These are phyloP conservation scores for Lagodon rhomboides DNA, from an alignment of 2,797 vertebrate genomes.

Conservation along the genomic window DNA sequence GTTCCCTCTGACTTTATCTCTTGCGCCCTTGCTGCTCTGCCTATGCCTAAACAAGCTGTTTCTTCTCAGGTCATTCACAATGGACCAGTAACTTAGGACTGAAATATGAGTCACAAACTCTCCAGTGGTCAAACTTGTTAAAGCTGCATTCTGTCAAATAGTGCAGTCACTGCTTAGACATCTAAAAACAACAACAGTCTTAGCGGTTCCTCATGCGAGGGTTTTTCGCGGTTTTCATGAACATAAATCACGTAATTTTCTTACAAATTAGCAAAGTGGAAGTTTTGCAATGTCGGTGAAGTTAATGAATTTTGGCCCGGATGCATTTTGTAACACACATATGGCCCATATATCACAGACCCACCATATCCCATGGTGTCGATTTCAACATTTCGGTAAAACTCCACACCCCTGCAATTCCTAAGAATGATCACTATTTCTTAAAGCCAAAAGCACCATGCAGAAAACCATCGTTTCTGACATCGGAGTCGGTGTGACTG, in stretches of 20 bases:
- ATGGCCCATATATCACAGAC: conserved; percentile 32
- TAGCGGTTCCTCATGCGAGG: conserved; percentile 3
- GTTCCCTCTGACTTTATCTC: background rate
- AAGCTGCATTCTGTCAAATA: background rate
- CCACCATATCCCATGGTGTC: conserved; percentile 44
- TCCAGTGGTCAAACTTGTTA: background rate
- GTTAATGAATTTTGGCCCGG: conserved; percentile 16
- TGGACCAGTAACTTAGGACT: background rate
- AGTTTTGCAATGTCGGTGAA: conserved; percentile 35
- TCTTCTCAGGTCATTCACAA: conserved; percentile 6
- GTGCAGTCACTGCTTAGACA: background rate
- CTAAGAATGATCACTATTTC: conserved; percentile 68
- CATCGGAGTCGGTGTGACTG: conserved; percentile 71
- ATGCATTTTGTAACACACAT: conserved; percentile 38
- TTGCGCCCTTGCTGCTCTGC: background rate
- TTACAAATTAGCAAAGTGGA: conserved; percentile 31
- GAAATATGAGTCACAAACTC: conserved; percentile 1
- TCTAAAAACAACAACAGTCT: background rate
- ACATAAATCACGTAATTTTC: conserved; percentile 31
- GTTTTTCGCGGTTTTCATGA: background rate
- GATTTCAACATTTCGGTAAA: conserved; percentile 69
- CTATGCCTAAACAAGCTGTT: conserved; percentile 13
- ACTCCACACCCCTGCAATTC: conserved; percentile 32
- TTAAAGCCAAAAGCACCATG: conserved; percentile 22
- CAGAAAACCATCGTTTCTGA: conserved; percentile 59